These are phyloP conservation scores for Eciton burchellii DNA, from an alignment of 1,140 invertebrate genomes.

Conservation along the genomic window DNA sequence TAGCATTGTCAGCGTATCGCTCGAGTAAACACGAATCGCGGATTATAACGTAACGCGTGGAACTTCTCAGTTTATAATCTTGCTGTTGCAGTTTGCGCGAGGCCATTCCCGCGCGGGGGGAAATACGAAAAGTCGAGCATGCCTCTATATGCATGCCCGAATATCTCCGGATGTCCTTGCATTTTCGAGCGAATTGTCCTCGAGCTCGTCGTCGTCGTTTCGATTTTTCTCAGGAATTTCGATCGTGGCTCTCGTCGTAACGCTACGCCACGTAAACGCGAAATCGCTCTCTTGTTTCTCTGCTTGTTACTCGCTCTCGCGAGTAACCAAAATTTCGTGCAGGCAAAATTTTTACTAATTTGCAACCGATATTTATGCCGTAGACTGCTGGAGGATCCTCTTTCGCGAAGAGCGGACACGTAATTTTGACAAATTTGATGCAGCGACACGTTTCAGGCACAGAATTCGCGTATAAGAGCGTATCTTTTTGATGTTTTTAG, in stretches of 20 bases:
- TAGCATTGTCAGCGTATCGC: constrained; percentile 47
- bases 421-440: background rate
- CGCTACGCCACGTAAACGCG: too few species aligned
- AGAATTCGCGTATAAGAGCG: background rate
- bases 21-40: constrained; percentile 48
- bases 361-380: too few species aligned
- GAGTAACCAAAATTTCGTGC: too few species aligned
- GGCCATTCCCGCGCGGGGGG: constrained; percentile 25
- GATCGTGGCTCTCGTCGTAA: too few species aligned
- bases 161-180: constrained; percentile 31
- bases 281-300: too few species aligned
- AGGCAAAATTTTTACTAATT: too few species aligned
- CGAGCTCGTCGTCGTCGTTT: constrained; percentile 28
- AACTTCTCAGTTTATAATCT: constrained; percentile 59
- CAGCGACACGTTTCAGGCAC: background rate
- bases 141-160: constrained; percentile 22
- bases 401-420: background rate
- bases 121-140: constrained; percentile 38
- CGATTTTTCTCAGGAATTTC: background rate
- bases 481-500: background rate
- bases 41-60: constrained; percentile 45
- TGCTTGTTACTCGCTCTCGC: too few species aligned
- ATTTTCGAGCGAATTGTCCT: constrained; percentile 32
- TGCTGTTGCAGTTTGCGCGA: constrained; percentile 42
- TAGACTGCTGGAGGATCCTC: too few species aligned